Percentiles rank a stretch among this genome's conserved stretches.
Evolutionary conservation across 2,888 invertebrate species (phyloP).

Genomic region (Lasioglossum figueresi): DNA sequence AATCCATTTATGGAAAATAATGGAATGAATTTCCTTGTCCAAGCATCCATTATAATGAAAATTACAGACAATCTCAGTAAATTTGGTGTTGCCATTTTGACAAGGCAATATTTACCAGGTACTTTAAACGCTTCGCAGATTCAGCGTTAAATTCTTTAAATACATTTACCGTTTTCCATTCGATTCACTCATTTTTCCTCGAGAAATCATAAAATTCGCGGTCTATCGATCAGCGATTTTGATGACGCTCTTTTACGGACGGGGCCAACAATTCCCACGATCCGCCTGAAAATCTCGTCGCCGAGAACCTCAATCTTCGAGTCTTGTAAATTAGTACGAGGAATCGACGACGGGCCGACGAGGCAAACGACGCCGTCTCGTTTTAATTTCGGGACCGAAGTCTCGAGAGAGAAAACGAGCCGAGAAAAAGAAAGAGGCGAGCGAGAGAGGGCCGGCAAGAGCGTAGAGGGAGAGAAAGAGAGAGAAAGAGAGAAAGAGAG

Average conservation of each 20-base stretch:
- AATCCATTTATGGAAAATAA: too few relatives aligned
- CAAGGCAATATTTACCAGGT: too few relatives aligned
- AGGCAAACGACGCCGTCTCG: slow-evolving; percentile 30
- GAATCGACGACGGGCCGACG: slow-evolving; percentile 1
- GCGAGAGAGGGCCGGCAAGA: background rate
- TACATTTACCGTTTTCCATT: background rate
- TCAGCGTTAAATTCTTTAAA: background rate
- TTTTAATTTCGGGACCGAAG: slow-evolving; percentile 43
- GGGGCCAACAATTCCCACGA: background rate
- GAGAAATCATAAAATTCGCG: background rate
- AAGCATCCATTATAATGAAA: too few relatives aligned
- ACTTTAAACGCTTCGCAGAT: too few relatives aligned
- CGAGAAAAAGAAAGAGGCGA: background rate
- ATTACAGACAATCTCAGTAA: too few relatives aligned
- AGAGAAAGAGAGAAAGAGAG: slow-evolving; percentile 4
- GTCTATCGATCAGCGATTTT: background rate
- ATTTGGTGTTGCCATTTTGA: too few relatives aligned
- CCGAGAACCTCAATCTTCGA: background rate
- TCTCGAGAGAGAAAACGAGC: background rate
- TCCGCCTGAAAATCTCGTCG: background rate
- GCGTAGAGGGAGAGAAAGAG: background rate
- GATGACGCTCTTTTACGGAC: background rate
- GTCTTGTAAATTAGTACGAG: slow-evolving; percentile 12
- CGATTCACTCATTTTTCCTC: background rate
- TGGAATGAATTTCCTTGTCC: too few relatives aligned